Evolutionary conservation across 2,113 vertebrate species (phyloP).

Genomic region (Neotoma lepida): DNA sequence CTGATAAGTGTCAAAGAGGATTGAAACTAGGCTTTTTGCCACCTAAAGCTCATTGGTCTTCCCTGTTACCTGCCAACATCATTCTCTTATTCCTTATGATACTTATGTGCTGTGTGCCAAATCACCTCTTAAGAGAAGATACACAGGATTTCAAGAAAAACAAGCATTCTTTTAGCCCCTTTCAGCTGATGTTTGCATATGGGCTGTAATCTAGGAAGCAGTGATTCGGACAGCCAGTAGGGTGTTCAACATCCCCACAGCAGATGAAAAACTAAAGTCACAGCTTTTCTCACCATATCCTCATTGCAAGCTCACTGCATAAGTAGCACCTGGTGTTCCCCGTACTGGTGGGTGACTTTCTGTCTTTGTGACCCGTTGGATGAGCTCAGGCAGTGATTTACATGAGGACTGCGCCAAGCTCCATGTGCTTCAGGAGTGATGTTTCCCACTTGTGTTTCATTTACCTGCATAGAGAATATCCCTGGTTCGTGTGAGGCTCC

Average conservation of each 20-base stretch:
- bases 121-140: neutral
- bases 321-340: neutral
- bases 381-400: neutral
- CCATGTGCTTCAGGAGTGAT: neutral
- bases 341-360: neutral
- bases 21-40: neutral
- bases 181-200: neutral
- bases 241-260: neutral
- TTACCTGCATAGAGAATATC: fast-evolving
- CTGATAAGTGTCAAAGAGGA: neutral
- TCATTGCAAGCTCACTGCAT: neutral
- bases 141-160: neutral
- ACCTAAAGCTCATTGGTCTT: neutral
- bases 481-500: fast-evolving
- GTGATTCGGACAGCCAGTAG: neutral
- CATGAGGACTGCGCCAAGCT: neutral
- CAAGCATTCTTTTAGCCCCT: neutral
- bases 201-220: neutral
- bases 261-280: neutral
- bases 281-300: neutral
- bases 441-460: neutral
- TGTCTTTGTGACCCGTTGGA: neutral
- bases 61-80: neutral
- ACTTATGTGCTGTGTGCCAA: neutral
- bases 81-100: neutral